These are phyloP conservation scores for Gavialis gangeticus DNA, from an alignment of 2,113 vertebrate genomes.

Conservation along the genomic window DNA sequence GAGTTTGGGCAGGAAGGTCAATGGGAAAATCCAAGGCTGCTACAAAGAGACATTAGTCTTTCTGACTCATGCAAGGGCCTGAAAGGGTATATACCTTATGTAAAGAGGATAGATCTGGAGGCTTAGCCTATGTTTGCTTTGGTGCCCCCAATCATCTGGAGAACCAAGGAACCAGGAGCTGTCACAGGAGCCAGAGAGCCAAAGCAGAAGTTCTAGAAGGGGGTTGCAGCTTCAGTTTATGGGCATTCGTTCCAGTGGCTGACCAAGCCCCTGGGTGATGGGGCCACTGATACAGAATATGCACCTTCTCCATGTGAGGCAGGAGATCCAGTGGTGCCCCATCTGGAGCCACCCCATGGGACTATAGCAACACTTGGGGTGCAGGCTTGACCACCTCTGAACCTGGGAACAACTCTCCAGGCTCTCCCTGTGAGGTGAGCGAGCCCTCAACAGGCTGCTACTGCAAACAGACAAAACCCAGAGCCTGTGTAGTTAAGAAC, in stretches of 20 bases:
- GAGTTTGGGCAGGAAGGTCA: background rate
- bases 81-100: background rate
- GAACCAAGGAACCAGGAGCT: background rate
- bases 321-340: background rate
- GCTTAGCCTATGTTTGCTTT: background rate
- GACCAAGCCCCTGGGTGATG: background rate
- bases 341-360: too few relatives aligned
- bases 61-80: background rate
- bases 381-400: too few relatives aligned
- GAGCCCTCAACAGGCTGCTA: too few relatives aligned
- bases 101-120: background rate
- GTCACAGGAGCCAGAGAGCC: background rate
- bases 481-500: too few relatives aligned
- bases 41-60: background rate
- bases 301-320: background rate
- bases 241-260: background rate
- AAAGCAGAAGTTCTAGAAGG: background rate
- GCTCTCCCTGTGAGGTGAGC: too few relatives aligned
- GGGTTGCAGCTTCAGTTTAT: background rate
- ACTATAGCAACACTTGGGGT: too few relatives aligned
- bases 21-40: too few relatives aligned
- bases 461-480: too few relatives aligned
- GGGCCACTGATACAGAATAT: background rate
- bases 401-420: too few relatives aligned
- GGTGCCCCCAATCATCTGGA: background rate